phyloP scores from a whole-genome alignment of 1,140 invertebrate species.

The Chrysopa pallens region DNA sequence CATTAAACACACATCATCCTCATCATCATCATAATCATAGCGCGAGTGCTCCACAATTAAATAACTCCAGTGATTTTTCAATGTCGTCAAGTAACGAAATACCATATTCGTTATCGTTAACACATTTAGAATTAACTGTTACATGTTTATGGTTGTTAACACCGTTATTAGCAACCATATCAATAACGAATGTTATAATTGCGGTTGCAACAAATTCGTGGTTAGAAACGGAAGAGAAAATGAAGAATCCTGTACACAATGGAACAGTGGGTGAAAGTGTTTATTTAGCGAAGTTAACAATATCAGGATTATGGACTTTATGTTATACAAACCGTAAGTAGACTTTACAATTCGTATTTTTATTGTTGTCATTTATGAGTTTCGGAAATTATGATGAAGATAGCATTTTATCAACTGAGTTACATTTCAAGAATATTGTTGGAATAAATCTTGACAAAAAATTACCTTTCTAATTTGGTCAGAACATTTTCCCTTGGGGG shows the following conservation, averaged over 20 bases:
- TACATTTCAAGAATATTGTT: too few relatives aligned
- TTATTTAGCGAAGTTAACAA: constrained; percentile 43
- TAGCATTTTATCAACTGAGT: too few relatives aligned
- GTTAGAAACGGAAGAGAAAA: constrained; percentile 50
- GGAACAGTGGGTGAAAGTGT: constrained; percentile 36
- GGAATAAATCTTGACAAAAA: too few relatives aligned
- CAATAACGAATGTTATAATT: constrained; percentile 38
- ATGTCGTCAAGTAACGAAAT: constrained; percentile 4
- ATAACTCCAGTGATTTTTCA: too few relatives aligned
- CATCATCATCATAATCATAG: neutral
- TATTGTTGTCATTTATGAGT: too few relatives aligned
- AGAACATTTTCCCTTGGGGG: too few relatives aligned
- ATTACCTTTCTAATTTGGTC: too few relatives aligned
- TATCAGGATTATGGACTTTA: constrained; percentile 49
- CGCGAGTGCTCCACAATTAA: too few relatives aligned
- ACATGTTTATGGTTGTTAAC: constrained; percentile 43
- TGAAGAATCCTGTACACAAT: constrained; percentile 43
- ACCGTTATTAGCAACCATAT: constrained; percentile 39
- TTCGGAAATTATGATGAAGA: too few relatives aligned
- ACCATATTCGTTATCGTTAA: constrained; percentile 15
- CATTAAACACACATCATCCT: neutral
- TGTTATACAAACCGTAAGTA: constrained; percentile 53
- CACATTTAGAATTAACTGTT: constrained; percentile 31
- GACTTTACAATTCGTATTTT: too few relatives aligned
- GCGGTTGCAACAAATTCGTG: constrained; percentile 49